phyloP scores from a whole-genome alignment of 92 coral and sea anemone species.

The Epizoanthus illoricatus region DNA sequence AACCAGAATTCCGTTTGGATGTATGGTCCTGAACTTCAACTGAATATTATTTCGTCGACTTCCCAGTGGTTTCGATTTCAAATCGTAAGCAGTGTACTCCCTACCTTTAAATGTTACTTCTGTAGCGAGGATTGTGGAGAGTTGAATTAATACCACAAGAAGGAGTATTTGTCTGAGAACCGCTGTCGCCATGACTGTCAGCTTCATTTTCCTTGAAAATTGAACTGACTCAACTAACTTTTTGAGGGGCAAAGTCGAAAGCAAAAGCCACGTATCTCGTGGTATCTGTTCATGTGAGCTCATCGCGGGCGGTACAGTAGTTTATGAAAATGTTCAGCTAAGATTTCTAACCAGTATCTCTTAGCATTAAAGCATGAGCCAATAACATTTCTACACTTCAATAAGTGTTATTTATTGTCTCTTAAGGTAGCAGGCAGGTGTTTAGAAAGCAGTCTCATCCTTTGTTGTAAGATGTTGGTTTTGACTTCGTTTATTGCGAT shows the following conservation, averaged over 20 bases:
- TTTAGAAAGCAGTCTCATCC: slow-evolving; percentile 7
- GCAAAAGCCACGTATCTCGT: too few relatives aligned
- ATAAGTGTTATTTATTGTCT: slow-evolving; percentile 16
- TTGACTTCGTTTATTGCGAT: background rate
- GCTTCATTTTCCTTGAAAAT: slow-evolving; percentile 13
- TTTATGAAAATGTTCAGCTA: slow-evolving; percentile 5
- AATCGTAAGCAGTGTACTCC: background rate
- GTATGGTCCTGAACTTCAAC: background rate
- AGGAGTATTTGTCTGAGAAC: background rate
- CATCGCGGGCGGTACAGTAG: slow-evolving; percentile 29
- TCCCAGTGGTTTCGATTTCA: too few relatives aligned
- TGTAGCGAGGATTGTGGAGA: background rate
- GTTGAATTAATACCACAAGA: background rate
- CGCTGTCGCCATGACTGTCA: slow-evolving; percentile 7
- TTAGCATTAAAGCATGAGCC: background rate
- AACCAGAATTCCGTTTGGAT: slow-evolving; percentile 27
- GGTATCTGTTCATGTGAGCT: background rate
- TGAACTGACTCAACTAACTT: background rate
- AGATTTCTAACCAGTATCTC: slow-evolving; percentile 15
- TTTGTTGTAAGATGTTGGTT: background rate
- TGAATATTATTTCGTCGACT: too few relatives aligned
- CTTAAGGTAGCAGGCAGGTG: slow-evolving; percentile 31
- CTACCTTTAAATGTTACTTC: slow-evolving; percentile 28
- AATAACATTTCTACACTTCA: slow-evolving; percentile 10
- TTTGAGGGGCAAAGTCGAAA: background rate